Evolutionary conservation across 1,140 invertebrate species (phyloP).

Genomic region (Sarcophaga peregrina): DNA sequence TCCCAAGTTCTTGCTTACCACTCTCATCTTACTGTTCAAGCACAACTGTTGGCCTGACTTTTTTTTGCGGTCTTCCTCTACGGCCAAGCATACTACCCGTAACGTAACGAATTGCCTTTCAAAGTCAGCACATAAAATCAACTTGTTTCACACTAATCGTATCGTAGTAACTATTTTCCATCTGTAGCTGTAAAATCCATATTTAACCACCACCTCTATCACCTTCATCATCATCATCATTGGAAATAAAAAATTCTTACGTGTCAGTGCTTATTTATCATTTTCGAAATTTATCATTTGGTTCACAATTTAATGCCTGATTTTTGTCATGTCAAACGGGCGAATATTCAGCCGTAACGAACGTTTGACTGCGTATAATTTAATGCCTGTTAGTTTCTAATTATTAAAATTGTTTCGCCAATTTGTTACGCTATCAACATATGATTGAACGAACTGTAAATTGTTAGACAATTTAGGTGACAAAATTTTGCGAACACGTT

Average conservation of each 20-base stretch:
- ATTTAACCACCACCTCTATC: no score
- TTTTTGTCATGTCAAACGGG: background rate
- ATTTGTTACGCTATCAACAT: background rate
- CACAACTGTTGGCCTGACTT: background rate
- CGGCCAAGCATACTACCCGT: background rate
- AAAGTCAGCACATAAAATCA: constrained; percentile 47
- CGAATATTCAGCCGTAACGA: background rate
- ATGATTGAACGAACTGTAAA: constrained; percentile 24
- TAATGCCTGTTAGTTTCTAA: constrained; percentile 7
- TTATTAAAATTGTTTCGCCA: background rate
- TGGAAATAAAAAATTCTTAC: no score
- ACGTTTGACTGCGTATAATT: constrained; percentile 23
- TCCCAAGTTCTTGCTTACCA: constrained; percentile 48
- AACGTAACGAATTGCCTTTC: constrained; percentile 22
- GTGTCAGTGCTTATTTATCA: constrained; percentile 7
- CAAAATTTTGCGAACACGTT: background rate
- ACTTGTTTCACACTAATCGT: constrained; percentile 53
- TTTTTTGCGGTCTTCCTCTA: background rate
- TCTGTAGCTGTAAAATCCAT: no score
- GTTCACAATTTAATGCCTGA: constrained; percentile 10
- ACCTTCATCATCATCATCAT: no score
- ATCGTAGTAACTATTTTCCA: no score
- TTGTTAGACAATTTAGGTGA: background rate
- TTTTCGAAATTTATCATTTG: constrained; percentile 24
- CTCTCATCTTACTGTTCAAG: constrained; percentile 41